phyloP scores from a whole-genome alignment of 2,888 invertebrate genomes.

The Amphimallon solstitiale region DNA sequence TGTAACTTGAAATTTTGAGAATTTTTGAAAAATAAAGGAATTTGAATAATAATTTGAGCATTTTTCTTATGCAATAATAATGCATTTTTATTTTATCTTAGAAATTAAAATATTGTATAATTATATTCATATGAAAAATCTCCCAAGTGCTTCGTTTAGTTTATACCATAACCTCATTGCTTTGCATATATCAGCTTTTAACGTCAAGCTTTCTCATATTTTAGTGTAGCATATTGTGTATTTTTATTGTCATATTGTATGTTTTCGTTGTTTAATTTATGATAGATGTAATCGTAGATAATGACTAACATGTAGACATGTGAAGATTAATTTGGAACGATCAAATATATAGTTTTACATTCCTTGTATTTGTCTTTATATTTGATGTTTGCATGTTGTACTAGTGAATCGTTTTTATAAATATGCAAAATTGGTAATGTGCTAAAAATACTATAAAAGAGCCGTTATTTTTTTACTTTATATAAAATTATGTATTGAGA shows the following conservation, averaged over 20 bases:
- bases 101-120: no score
- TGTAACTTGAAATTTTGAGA: no score
- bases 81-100: no score
- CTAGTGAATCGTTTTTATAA: neutral
- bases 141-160: no score
- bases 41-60: no score
- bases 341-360: neutral
- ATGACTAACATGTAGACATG: neutral
- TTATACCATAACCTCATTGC: no score
- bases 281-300: neutral
- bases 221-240: slow-evolving; percentile 3
- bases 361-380: slow-evolving; percentile 14
- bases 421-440: slow-evolving; percentile 4
- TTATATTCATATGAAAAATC: no score
- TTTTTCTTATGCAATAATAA: no score
- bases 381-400: slow-evolving; percentile 18
- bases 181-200: neutral
- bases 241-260: slow-evolving; percentile 24
- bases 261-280: slow-evolving; percentile 5
- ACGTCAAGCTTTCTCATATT: neutral
- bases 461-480: neutral
- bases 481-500: neutral
- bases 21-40: no score
- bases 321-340: neutral
- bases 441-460: neutral